phyloP scores from a whole-genome alignment of 2,888 invertebrate species.

The Melieria omissa region DNA sequence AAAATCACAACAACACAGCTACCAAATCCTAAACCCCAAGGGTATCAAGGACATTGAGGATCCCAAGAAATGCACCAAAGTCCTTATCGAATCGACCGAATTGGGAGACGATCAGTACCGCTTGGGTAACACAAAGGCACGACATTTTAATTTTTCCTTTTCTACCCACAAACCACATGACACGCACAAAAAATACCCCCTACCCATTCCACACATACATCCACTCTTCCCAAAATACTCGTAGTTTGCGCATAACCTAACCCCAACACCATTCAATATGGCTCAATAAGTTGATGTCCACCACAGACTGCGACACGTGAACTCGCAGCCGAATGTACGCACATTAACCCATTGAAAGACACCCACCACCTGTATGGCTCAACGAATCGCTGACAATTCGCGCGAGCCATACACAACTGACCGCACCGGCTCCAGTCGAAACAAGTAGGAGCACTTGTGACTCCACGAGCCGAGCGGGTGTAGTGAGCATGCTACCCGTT shows the following conservation, averaged over 20 bases:
- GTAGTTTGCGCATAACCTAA: too few relatives aligned
- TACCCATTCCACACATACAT: too few relatives aligned
- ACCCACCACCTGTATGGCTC: too few relatives aligned
- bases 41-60: conserved; percentile 80
- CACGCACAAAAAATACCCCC: too few relatives aligned
- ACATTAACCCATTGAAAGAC: too few relatives aligned
- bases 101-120: conserved; percentile 93
- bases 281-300: not conserved
- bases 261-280: not conserved
- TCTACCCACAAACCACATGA: too few relatives aligned
- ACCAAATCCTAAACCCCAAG: conserved; percentile 98
- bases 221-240: too few relatives aligned
- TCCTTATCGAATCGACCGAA: conserved; percentile 84
- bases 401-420: not conserved
- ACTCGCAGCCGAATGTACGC: conserved; percentile 10
- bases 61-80: conserved; percentile 84
- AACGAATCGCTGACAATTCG: not conserved
- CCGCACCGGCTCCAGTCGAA: too few relatives aligned
- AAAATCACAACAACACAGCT: conserved; percentile 70
- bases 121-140: conserved; percentile 99
- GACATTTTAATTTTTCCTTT: conserved; percentile 53
- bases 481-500: too few relatives aligned
- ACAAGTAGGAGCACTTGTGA: too few relatives aligned
- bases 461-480: too few relatives aligned
- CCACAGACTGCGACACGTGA: not conserved